Conservation (phyloP, 1,140 invertebrate species). For the Saccostrea cuccullata region DNA sequence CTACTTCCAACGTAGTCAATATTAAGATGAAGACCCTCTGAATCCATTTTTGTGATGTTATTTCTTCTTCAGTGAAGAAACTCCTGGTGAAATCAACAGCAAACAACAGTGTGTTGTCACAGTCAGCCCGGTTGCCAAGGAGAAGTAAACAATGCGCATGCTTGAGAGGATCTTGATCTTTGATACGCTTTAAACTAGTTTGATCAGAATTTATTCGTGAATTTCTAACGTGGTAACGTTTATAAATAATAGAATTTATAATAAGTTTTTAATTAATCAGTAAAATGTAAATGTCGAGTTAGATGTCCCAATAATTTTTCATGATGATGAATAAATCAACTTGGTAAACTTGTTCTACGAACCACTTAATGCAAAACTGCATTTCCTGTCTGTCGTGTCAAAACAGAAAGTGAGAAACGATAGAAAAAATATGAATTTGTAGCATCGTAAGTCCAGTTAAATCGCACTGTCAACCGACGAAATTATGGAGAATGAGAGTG, state of each 20-base stretch:
- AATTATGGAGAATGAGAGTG: conserved; percentile 66
- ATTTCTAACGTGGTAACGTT: not conserved
- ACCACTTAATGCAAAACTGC: not conserved
- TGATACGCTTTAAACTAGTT: not conserved
- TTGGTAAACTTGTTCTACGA: not conserved
- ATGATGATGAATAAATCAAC: not conserved
- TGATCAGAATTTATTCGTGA: not conserved
- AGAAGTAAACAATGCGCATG: conserved; percentile 40
- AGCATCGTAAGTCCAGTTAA: not conserved
- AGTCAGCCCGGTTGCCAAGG: conserved; percentile 58
- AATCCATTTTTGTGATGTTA: conserved; percentile 71
- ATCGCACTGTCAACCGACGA: not conserved
- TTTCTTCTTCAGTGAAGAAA: conserved; percentile 16
- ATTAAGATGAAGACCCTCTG: conserved; percentile 71
- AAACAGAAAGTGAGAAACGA: not conserved
- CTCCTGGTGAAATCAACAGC: not conserved
- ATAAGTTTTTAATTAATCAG: too few relatives aligned
- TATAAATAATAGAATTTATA: too few relatives aligned
- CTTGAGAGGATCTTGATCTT: not conserved
- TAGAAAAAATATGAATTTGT: not conserved
- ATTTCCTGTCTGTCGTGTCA: not conserved
- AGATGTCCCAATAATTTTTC: not conserved
- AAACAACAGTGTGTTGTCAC: not conserved
- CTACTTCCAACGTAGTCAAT: conserved; percentile 77
- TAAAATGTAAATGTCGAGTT: too few relatives aligned